A percentile compares a stretch with the other conserved stretches of the same genome.
Evolutionary conservation across 1,140 invertebrate genomes (phyloP).

Genomic region (Drosophila tristis): DNA sequence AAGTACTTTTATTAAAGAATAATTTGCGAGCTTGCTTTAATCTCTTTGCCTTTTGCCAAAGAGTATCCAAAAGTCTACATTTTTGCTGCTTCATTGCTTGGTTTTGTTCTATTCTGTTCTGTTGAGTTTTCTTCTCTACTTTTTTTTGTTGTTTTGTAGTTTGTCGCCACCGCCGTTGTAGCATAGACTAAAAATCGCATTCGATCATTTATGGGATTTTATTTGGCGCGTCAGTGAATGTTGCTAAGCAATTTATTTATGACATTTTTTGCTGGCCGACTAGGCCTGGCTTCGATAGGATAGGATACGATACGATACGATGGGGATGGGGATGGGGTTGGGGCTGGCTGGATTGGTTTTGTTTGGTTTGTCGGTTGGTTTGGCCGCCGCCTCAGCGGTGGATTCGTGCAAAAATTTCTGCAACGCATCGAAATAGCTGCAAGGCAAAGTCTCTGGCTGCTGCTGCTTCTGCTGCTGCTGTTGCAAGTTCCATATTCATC

Average conservation of each 20-base stretch:
- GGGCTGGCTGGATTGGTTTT: too few species aligned
- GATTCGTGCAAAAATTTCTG: conserved; percentile 79
- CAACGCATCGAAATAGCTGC: conserved; percentile 73
- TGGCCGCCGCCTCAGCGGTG: conserved; percentile 29
- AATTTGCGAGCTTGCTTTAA: too few species aligned
- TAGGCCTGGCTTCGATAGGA: conserved; percentile 20
- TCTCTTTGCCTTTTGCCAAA: background rate
- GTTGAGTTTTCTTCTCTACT: conserved; percentile 31
- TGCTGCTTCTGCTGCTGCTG: background rate
- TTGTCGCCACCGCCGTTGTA: conserved; percentile 53
- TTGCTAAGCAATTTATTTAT: conserved; percentile 84
- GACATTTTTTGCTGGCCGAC: conserved; percentile 76
- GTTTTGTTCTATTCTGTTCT: conserved; percentile 15
- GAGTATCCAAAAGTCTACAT: background rate
- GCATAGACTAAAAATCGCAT: conserved; percentile 83
- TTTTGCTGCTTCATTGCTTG: conserved; percentile 13
- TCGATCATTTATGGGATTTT: conserved; percentile 84
- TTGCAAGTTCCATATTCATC: conserved; percentile 80
- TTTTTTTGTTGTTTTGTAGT: conserved; percentile 39
- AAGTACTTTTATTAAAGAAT: too few species aligned
- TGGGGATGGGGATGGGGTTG: conserved; percentile 5
- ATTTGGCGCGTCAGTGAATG: conserved; percentile 84
- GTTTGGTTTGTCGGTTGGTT: too few species aligned
- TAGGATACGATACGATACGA: background rate
- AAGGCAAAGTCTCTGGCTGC: conserved; percentile 32